Conservation (phyloP, 2,113 vertebrate genomes). For the Nothobranchius kuhntae region DNA sequence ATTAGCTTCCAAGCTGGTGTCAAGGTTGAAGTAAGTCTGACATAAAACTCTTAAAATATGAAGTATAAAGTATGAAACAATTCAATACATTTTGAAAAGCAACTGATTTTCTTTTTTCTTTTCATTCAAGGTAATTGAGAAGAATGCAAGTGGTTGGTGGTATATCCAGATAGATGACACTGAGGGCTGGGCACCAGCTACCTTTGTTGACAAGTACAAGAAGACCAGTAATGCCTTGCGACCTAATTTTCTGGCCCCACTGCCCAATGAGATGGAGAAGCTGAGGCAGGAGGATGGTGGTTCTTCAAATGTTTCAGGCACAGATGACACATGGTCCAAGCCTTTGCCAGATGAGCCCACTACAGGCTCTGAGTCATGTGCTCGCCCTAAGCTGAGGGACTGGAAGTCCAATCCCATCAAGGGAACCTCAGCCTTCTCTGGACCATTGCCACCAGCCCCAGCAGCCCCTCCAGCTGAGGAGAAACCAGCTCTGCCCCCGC, state of each 20-base stretch:
- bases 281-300: constrained; percentile 79
- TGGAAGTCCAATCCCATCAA: constrained; percentile 85
- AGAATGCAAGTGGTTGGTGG: constrained; percentile 97
- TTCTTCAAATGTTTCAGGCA: constrained; percentile 20
- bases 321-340: constrained; percentile 84
- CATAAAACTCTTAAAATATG: background rate
- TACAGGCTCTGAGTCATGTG: constrained; percentile 70
- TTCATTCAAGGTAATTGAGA: constrained; percentile 89
- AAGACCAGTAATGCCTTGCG: constrained; percentile 92
- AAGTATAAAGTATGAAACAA: no score
- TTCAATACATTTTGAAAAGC: no score
- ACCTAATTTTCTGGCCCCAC: constrained; percentile 92
- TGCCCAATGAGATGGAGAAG: constrained; percentile 89
- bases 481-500: constrained; percentile 92
- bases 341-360: constrained; percentile 90
- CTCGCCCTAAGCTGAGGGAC: constrained; percentile 85
- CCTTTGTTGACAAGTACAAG: constrained; percentile 98
- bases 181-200: constrained; percentile 96
- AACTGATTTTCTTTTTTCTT: background rate
- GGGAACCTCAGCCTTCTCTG: constrained; percentile 52
- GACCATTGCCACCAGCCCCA: constrained; percentile 74
- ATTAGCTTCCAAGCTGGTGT: constrained; percentile 98
- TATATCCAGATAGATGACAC: constrained; percentile 99
- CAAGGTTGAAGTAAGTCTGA: constrained; percentile 90
- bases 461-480: constrained; percentile 82